phyloP scores from a whole-genome alignment of 2,888 invertebrate species.

The Colostygia pectinataria region DNA sequence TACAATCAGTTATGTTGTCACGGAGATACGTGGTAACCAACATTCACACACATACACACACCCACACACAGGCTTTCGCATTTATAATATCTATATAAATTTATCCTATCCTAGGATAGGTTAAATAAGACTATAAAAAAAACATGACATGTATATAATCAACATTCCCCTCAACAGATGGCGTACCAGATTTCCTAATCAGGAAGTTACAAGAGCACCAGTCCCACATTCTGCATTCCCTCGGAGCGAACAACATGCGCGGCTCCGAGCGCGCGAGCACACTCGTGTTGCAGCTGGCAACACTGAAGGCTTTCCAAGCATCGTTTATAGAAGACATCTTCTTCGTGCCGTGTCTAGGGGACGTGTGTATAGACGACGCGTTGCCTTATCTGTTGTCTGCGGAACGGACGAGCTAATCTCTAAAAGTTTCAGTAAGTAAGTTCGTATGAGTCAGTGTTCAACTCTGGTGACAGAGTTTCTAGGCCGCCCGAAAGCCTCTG shows the following conservation, averaged over 20 bases:
- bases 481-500: too few species aligned
- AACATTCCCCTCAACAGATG: constrained; percentile 54
- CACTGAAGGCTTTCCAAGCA: constrained; percentile 88
- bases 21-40: too few species aligned
- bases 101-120: too few species aligned
- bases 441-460: too few species aligned
- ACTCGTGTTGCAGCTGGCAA: constrained; percentile 87
- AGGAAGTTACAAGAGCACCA: constrained; percentile 79
- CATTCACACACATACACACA: too few species aligned
- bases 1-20: too few species aligned
- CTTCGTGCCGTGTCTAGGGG: constrained; percentile 95
- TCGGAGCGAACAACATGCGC: constrained; percentile 50
- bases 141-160: background rate
- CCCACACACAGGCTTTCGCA: too few species aligned
- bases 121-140: too few species aligned
- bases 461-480: too few species aligned
- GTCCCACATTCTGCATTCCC: constrained; percentile 73
- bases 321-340: constrained; percentile 94
- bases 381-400: constrained; percentile 93
- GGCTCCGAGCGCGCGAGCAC: constrained; percentile 79
- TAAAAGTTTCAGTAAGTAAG: too few species aligned
- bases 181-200: constrained; percentile 72
- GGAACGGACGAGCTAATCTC: constrained; percentile 46
- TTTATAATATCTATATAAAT: too few species aligned
- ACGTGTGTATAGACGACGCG: constrained; percentile 97